These are phyloP conservation scores for Venusia cambrica DNA, from an alignment of 2,888 invertebrate species.

Conservation along the genomic window DNA sequence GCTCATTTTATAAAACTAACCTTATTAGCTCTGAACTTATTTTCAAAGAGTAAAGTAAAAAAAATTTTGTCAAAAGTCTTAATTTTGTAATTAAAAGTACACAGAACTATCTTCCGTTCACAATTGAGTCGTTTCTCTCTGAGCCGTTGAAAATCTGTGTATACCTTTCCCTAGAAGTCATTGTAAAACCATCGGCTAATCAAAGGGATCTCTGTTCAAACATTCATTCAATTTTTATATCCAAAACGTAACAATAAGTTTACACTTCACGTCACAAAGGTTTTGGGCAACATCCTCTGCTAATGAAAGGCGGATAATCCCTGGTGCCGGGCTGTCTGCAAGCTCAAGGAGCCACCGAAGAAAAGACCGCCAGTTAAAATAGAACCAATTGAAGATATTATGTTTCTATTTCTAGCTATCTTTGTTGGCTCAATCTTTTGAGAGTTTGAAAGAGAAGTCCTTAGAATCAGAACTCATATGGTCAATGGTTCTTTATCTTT, in stretches of 20 bases:
- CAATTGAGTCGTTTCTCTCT: slow-evolving; percentile 1
- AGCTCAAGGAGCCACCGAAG: slow-evolving; percentile 17
- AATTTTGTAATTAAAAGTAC: too few species aligned
- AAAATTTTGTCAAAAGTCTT: too few species aligned
- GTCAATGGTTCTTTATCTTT: too few species aligned
- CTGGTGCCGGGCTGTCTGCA: slow-evolving; percentile 64
- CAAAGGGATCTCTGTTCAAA: slow-evolving; percentile 38
- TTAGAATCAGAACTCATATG: too few species aligned
- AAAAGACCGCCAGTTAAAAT: neutral
- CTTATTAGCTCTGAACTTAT: too few species aligned
- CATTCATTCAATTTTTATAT: slow-evolving; percentile 44
- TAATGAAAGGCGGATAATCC: slow-evolving; percentile 41
- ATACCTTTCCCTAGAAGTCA: slow-evolving; percentile 1
- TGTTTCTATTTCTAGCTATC: slow-evolving; percentile 10
- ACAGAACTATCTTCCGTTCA: too few species aligned
- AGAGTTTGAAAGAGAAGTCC: too few species aligned
- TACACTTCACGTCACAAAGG: slow-evolving; percentile 56
- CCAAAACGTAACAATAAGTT: slow-evolving; percentile 58
- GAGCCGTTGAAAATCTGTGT: slow-evolving; percentile 3
- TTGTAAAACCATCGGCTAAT: slow-evolving; percentile 32
- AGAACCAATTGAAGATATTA: slow-evolving; percentile 11
- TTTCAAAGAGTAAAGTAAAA: too few species aligned
- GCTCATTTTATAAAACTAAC: too few species aligned
- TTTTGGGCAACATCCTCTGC: slow-evolving; percentile 25
- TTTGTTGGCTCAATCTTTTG: too few species aligned